Conservation (phyloP, 2,797 vertebrate species). For the Ctenopoma kingsleyae region DNA sequence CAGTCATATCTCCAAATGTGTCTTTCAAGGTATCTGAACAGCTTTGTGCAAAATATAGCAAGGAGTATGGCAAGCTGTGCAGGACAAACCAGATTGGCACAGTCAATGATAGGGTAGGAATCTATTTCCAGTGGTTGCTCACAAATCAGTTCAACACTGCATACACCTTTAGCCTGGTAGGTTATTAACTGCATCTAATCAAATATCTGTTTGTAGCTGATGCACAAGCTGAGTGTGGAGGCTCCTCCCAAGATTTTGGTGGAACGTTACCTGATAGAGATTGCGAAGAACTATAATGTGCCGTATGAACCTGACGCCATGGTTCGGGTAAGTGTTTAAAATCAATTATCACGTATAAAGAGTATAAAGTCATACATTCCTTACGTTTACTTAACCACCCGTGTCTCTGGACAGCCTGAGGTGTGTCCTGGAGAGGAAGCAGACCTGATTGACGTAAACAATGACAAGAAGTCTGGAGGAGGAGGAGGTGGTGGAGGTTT, state of each 20-base stretch:
- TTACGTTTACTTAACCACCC: constrained; percentile 7
- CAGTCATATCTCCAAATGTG: constrained; percentile 9
- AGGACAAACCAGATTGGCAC: constrained; percentile 98
- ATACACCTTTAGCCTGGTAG: not conserved
- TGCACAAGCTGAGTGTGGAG: constrained; percentile 97
- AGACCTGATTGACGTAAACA: constrained; percentile 93
- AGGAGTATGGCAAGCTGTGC: constrained; percentile 98
- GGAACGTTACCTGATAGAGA: constrained; percentile 98
- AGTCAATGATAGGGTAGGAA: constrained; percentile 93
- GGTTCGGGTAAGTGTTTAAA: constrained; percentile 89
- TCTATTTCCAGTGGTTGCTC: not conserved
- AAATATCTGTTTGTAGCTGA: constrained; percentile 86
- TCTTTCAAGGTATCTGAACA: constrained; percentile 94
- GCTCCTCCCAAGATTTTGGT: constrained; percentile 98
- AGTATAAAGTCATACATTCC: not conserved
- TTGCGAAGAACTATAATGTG: constrained; percentile 98
- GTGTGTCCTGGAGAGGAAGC: constrained; percentile 90
- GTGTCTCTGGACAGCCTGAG: constrained; percentile 86
- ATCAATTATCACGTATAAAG: not conserved
- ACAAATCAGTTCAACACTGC: constrained; percentile 23
- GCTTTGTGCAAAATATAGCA: constrained; percentile 98
- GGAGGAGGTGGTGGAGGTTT: constrained; percentile 88
- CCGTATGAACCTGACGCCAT: constrained; percentile 96
- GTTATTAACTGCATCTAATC: not conserved
- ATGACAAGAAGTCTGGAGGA: constrained; percentile 87